phyloP scores from a whole-genome alignment of 2,888 invertebrate genomes.

The Globia sparganii region DNA sequence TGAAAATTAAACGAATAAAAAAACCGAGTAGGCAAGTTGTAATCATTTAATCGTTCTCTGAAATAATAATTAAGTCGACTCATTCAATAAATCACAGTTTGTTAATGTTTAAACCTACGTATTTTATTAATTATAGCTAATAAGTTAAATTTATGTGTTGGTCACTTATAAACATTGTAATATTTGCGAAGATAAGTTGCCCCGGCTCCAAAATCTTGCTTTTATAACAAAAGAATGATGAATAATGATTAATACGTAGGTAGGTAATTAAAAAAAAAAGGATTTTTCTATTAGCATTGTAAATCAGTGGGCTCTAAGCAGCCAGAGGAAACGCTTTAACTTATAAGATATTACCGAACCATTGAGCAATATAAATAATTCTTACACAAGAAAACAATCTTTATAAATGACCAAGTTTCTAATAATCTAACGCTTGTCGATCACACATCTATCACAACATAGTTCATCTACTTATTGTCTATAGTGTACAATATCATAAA shows the following conservation, averaged over 20 bases:
- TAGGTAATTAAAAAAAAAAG: too few relatives aligned
- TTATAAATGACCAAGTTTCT: constrained; percentile 32
- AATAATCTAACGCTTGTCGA: constrained; percentile 52
- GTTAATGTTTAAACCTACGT: constrained; percentile 74
- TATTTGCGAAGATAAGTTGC: neutral
- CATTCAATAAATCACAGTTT: constrained; percentile 81
- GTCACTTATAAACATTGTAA: constrained; percentile 37
- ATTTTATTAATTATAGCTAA: constrained; percentile 46
- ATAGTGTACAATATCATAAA: constrained; percentile 29
- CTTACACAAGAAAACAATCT: constrained; percentile 15
- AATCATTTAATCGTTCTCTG: constrained; percentile 61
- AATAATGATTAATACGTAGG: too few relatives aligned
- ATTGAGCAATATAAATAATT: neutral
- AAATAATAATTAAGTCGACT: constrained; percentile 69
- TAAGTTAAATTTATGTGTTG: constrained; percentile 50
- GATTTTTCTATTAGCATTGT: too few relatives aligned
- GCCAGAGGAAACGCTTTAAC: too few relatives aligned
- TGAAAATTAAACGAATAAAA: neutral
- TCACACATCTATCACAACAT: constrained; percentile 68
- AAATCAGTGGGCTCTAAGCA: too few relatives aligned
- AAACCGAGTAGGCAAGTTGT: constrained; percentile 41
- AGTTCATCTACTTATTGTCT: constrained; percentile 46
- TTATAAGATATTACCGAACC: neutral
- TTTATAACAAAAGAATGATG: too few relatives aligned
- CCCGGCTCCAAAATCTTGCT: too few relatives aligned